Evolutionary conservation across 2,888 invertebrate genomes (phyloP).

Genomic region (Oxytorus armatus): DNA sequence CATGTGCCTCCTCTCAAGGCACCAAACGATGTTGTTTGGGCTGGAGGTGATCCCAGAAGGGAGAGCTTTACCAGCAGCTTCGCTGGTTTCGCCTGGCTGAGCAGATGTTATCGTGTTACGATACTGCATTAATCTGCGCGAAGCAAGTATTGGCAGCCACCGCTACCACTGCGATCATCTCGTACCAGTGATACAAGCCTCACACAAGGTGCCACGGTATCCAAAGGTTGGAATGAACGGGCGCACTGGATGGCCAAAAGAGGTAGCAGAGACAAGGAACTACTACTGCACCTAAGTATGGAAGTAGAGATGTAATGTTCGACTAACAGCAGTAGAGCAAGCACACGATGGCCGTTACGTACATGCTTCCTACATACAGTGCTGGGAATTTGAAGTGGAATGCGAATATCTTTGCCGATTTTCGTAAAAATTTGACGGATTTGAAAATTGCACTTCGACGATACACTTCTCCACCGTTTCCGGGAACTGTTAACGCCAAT

Average conservation of each 20-base stretch:
- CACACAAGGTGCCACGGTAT: constrained; percentile 34
- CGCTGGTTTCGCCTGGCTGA: constrained; percentile 76
- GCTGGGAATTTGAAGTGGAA: no score
- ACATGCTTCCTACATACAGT: constrained; percentile 76
- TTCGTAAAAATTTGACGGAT: no score
- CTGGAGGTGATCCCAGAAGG: constrained; percentile 30
- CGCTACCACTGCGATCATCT: constrained; percentile 54
- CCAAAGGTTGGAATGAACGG: constrained; percentile 40
- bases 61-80: constrained; percentile 53
- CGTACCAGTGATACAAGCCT: constrained; percentile 38
- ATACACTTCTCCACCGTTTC: no score
- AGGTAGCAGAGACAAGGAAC: constrained; percentile 39
- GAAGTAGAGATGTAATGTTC: constrained; percentile 45
- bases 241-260: constrained; percentile 27
- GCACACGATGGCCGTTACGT: constrained; percentile 70
- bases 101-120: constrained; percentile 80
- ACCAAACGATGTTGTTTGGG: constrained; percentile 37
- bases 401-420: no score
- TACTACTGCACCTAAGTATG: constrained; percentile 34
- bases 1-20: constrained; percentile 36
- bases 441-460: no score
- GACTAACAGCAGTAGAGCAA: constrained; percentile 44
- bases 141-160: constrained; percentile 79
- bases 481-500: no score
- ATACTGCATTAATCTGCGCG: constrained; percentile 80